phyloP scores from a whole-genome alignment of 2,888 invertebrate species.

The Lampropteryx suffumata region DNA sequence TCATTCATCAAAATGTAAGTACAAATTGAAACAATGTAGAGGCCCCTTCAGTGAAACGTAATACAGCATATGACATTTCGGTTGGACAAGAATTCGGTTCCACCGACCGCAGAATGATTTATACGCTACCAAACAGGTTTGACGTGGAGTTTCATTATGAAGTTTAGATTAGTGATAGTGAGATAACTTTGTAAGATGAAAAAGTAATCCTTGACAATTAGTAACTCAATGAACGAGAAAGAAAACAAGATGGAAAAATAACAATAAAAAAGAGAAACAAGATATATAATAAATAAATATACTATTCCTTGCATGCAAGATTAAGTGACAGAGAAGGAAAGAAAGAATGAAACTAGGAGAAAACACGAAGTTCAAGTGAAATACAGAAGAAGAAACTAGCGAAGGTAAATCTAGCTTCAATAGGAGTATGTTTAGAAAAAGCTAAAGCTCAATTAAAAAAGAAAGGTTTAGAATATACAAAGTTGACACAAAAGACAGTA shows the following conservation, averaged over 20 bases:
- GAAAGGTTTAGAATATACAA: neutral
- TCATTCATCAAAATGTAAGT: conserved; percentile 15
- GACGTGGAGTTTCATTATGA: conserved; percentile 25
- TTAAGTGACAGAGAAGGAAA: too few species aligned
- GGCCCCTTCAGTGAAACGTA: conserved; percentile 39
- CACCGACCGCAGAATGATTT: conserved; percentile 38
- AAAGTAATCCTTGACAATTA: neutral
- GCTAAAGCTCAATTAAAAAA: neutral
- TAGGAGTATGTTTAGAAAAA: neutral
- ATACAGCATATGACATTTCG: conserved; percentile 54
- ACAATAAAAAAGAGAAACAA: too few species aligned
- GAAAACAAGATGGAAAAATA: too few species aligned
- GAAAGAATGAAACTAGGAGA: too few species aligned
- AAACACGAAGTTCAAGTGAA: too few species aligned
- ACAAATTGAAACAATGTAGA: conserved; percentile 41
- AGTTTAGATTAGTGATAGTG: conserved; percentile 26
- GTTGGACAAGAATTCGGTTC: conserved; percentile 38
- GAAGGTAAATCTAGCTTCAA: too few species aligned
- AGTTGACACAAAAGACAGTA: conserved; percentile 4
- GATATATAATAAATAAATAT: too few species aligned
- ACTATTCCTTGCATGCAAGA: too few species aligned
- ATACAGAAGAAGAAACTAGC: too few species aligned
- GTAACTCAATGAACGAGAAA: too few species aligned
- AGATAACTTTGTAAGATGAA: conserved; percentile 18
- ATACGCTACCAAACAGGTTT: conserved; percentile 37